Evolutionary conservation across 2,113 vertebrate genomes (phyloP).

Genomic region (Xiphophorus maculatus): DNA sequence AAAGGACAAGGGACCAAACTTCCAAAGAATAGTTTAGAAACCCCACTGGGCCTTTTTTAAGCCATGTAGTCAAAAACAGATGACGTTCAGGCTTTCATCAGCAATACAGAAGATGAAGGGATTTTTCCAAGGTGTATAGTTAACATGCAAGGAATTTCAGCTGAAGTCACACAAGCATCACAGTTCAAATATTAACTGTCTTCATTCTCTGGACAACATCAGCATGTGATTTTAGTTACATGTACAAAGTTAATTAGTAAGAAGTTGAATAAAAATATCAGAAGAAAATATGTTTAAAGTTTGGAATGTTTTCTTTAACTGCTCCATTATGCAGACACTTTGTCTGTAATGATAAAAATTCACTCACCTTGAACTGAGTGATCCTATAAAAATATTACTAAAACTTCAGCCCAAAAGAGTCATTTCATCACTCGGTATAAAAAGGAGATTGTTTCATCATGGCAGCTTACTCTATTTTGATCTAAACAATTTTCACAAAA

Average conservation of each 20-base stretch:
- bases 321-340: too few relatives aligned
- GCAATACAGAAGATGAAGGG: neutral
- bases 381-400: too few relatives aligned
- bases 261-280: neutral
- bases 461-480: too few relatives aligned
- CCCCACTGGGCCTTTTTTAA: neutral
- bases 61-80: neutral
- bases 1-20: neutral
- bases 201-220: neutral
- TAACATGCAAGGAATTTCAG: constrained; percentile 5
- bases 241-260: neutral
- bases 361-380: too few relatives aligned
- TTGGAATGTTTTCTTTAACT: too few relatives aligned
- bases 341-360: too few relatives aligned
- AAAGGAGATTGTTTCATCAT: too few relatives aligned
- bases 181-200: too few relatives aligned
- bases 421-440: too few relatives aligned
- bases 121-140: constrained; percentile 1
- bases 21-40: neutral
- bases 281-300: too few relatives aligned
- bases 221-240: neutral
- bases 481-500: too few relatives aligned
- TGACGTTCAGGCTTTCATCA: neutral
- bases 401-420: too few relatives aligned
- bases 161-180: neutral